Evolutionary conservation across 1,140 invertebrate genomes (phyloP), one percentile per base, ranked within the genome.

Genomic region (Drosophila bocqueti): DNA sequence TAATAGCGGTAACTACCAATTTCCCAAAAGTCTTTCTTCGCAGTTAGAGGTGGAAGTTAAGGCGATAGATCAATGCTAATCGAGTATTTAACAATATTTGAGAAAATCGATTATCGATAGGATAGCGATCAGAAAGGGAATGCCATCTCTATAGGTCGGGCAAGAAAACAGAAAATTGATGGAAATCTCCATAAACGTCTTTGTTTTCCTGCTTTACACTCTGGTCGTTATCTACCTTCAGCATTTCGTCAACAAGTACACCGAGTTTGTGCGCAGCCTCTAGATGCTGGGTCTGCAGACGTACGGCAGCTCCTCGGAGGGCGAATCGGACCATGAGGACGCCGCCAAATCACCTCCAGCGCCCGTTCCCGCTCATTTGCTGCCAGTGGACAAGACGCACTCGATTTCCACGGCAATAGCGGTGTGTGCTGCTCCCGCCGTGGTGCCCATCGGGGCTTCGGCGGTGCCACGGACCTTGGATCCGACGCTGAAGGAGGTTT

Each of bases 341-440:
- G 52, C 24, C 60, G 68, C 50, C 24, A 58, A 21, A 43, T 36
- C 63, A 47, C 40, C 58, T 42, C 31, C 54, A 4, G 24, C 40
- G 6, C 4, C 61, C 0, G 47, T 66, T 38, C 69, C 80, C 96
- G 79, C 95, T 93, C 49, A 96, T 94, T 75, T 66, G 92, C 94
- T 84, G 92, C 91, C 93, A 9, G 63, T 94, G 49, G 74, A 87
- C 80, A 68, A 78, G 63, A 81, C 75, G 46, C 89, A 89, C 82
- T 94, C 94, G 36, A 63, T 95, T 74, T 93, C 92, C 78, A 94
- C 94, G 81, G 92, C 93, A 8, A 93, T 97, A 65, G 94, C 95
- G 76, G 66, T 98, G 77, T 96, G 96, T 93, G 95, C 97, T 36
- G 96, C 97, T 2, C 97, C 97, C 7, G 94, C 95, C 50, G 97